These are phyloP conservation scores for Drosophila kikkawai DNA, from an alignment of 1,140 invertebrate species.

Conservation along the genomic window DNA sequence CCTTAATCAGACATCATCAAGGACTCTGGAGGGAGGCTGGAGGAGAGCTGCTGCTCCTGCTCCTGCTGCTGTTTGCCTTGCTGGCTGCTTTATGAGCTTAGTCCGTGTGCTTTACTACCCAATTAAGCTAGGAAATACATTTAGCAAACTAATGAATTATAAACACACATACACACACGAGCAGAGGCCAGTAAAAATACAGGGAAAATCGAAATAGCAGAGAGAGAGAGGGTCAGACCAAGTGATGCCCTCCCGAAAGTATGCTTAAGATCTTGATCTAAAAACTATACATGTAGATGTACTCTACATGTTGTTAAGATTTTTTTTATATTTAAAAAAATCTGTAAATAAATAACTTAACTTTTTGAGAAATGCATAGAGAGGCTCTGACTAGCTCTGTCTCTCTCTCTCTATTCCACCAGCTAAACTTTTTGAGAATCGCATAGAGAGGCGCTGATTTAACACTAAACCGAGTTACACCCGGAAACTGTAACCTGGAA, in stretches of 20 bases:
- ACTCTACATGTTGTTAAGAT: not conserved
- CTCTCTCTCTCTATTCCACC: not conserved
- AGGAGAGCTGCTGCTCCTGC: not conserved
- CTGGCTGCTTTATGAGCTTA: constrained; percentile 65
- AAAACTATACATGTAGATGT: not conserved
- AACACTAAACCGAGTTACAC: not conserved
- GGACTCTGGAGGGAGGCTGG: constrained; percentile 11
- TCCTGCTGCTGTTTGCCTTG: constrained; percentile 40
- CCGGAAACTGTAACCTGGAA: not conserved
- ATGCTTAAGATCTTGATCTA: not conserved
- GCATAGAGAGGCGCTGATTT: constrained; percentile 12
- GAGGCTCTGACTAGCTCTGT: not conserved
- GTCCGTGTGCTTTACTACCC: constrained; percentile 62
- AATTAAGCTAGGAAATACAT: constrained; percentile 77
- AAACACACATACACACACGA: constrained; percentile 53
- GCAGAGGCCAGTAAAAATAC: constrained; percentile 3
- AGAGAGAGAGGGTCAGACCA: constrained; percentile 5
- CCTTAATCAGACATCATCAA: constrained; percentile 52
- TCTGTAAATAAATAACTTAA: too few relatives aligned
- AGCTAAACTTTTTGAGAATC: not conserved
- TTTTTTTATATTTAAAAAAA: not conserved
- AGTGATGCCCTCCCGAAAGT: not conserved
- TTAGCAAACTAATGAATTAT: constrained; percentile 78
- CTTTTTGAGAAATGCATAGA: not conserved
- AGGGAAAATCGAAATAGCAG: not conserved